Percentiles rank a stretch among this genome's conserved stretches.
phyloP scores from a whole-genome alignment of 2,888 invertebrate genomes.

The Eupithecia subumbrata region DNA sequence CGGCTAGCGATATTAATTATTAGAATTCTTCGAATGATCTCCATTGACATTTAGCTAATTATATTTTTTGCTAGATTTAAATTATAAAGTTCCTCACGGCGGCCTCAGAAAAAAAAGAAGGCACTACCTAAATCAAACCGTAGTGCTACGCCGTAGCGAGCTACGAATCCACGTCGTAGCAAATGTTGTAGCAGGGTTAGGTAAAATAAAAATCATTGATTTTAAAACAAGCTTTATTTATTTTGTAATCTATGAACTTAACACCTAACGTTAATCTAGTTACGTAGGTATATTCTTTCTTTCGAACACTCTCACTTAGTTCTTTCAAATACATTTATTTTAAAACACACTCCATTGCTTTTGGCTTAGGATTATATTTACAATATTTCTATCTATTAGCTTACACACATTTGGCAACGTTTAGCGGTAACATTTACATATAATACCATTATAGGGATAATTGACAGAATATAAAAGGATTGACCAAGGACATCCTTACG shows the following conservation, averaged over 20 bases:
- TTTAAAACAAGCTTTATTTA: slow-evolving; percentile 83
- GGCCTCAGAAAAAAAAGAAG: background rate
- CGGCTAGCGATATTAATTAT: background rate
- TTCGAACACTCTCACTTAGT: slow-evolving; percentile 52
- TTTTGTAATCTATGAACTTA: slow-evolving; percentile 70
- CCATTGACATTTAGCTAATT: background rate
- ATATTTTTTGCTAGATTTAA: background rate
- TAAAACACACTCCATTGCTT: slow-evolving; percentile 70
- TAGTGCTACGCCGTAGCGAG: background rate
- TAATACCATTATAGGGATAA: slow-evolving; percentile 66
- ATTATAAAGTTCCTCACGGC: background rate
- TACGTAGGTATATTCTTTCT: slow-evolving; percentile 63
- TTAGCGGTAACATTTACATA: slow-evolving; percentile 76
- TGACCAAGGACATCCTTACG: background rate
- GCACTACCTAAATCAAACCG: background rate
- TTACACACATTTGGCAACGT: slow-evolving; percentile 81
- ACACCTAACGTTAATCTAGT: slow-evolving; percentile 59
- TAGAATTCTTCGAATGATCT: background rate
- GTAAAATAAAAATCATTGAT: slow-evolving; percentile 5
- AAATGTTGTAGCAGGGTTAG: background rate
- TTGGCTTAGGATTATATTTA: slow-evolving; percentile 77
- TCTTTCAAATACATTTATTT: slow-evolving; percentile 70
- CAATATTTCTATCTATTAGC: slow-evolving; percentile 73
- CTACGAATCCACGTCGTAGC: background rate
- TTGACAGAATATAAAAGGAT: slow-evolving; percentile 73